Evolutionary conservation across 2,113 vertebrate genomes (phyloP), one percentile per base, ranked within the genome.

Genomic region (Crypturellus undulatus): DNA sequence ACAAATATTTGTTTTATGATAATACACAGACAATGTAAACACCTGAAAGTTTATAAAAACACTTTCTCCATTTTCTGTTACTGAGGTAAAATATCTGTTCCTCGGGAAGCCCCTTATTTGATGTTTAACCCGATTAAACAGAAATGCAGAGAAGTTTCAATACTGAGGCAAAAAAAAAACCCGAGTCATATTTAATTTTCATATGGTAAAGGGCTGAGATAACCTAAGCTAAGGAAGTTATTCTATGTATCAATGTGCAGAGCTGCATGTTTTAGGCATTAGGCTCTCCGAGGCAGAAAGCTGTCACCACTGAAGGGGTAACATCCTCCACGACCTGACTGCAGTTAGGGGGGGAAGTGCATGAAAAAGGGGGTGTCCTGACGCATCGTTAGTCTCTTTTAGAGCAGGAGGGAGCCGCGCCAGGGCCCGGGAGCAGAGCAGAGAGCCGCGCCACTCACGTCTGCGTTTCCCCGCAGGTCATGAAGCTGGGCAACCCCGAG

Each of bases 401-500:
- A 49, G 51, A 32, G 7, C 43, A 51, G 49, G 70, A 15, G 0
- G 9, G 69, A 84, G 9, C 68, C 45, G 15, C 47, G 89, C 30
- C 72, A 15, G 36, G 59, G 45, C 47, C 45, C 81, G 63, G 49
- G 49, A 49, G 49, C 49, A 22, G 49, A 49, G 51, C 51, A 52
- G 51, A 59, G 36, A 45, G 38, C 36, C 24, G 34, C 40, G 95
- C 85, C 88, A 71, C 65, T 93, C 73, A 95, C 21, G 56, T 86
- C 21, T 49, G 49, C 21, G 21, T 59, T 79, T 22, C 79, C 87
- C 56, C 83, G 0, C 40, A 99, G 99, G 99, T 99, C 79, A 99
- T 98, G 97, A 98, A 97, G 90, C 96, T 99, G 71, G 98, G 99
- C 38, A 97, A 97, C 77, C 96, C 98, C 2, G 91, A 94, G n/a